Evolutionary conservation across 2,113 vertebrate species (phyloP).

Genomic region (Chascanopsetta lugubris): DNA sequence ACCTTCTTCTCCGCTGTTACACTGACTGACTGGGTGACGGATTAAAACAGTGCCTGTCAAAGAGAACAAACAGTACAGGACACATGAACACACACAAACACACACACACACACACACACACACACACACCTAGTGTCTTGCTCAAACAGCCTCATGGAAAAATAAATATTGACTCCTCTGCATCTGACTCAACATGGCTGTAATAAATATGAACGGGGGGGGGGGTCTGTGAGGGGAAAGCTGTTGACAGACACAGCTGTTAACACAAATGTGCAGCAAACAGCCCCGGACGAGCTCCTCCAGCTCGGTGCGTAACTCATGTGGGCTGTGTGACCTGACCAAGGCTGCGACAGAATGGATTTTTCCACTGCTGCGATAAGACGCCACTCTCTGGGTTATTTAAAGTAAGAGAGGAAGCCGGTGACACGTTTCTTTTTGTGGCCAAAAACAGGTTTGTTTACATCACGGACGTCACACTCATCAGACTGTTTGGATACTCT

Average conservation of each 20-base stretch:
- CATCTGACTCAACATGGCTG: slow-evolving; percentile 38
- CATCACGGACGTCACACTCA: neutral
- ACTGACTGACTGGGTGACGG: slow-evolving; percentile 28
- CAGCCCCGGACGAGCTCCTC: slow-evolving; percentile 12
- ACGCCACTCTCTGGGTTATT: neutral
- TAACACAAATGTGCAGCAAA: slow-evolving; percentile 46
- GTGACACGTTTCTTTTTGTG: neutral
- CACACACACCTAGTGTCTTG: slow-evolving; percentile 11
- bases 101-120: neutral
- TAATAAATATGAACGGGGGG: slow-evolving; percentile 54
- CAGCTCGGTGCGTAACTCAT: slow-evolving; percentile 6
- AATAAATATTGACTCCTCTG: slow-evolving; percentile 59
- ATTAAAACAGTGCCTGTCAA: slow-evolving; percentile 47
- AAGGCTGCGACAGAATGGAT: neutral
- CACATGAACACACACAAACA: slow-evolving; percentile 1
- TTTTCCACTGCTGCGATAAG: slow-evolving; percentile 4
- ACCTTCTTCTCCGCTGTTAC: slow-evolving; percentile 45
- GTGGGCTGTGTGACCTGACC: slow-evolving; percentile 2
- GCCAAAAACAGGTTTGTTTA: neutral
- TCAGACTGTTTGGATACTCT: neutral
- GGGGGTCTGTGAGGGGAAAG: slow-evolving; percentile 32
- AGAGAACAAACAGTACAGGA: slow-evolving; percentile 27
- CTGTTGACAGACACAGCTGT: slow-evolving; percentile 46
- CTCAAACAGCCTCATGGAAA: slow-evolving; percentile 44
- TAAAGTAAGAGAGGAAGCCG: neutral